Percentiles rank a stretch among this genome's conserved stretches.
phyloP scores from a whole-genome alignment of 1,140 invertebrate genomes.

The Trichonephila inaurata region DNA sequence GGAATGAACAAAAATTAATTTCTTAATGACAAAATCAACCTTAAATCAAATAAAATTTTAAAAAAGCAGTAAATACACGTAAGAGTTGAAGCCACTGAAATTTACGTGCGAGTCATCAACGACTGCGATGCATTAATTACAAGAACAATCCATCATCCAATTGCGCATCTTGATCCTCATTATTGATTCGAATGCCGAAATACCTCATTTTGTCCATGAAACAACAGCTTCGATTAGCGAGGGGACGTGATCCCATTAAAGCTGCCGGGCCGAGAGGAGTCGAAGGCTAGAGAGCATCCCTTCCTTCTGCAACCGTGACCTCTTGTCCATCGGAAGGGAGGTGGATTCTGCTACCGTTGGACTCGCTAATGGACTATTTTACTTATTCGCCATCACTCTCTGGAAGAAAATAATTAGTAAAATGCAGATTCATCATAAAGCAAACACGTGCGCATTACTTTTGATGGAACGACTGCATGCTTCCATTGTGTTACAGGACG shows the following conservation, averaged over 20 bases:
- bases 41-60: too few species aligned
- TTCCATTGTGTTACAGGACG: not conserved
- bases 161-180: too few species aligned
- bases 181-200: too few species aligned
- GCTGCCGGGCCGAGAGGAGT: too few species aligned
- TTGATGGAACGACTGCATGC: not conserved
- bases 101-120: too few species aligned
- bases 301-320: not conserved
- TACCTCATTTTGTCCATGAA: not conserved
- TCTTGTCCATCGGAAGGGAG: not conserved
- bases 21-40: too few species aligned
- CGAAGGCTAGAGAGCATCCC: not conserved
- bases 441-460: not conserved
- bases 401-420: not conserved
- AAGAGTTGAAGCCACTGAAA: too few species aligned
- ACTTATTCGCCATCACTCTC: not conserved
- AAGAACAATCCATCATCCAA: too few species aligned
- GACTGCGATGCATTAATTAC: too few species aligned
- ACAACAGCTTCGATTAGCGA: not conserved
- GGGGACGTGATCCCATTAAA: not conserved
- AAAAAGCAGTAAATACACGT: too few species aligned
- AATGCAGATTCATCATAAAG: not conserved
- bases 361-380: not conserved
- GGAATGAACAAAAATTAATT: too few species aligned
- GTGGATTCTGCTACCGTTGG: not conserved